Conservation (phyloP, 2,888 invertebrate genomes). For the Hermaeophaga mercurialis region DNA sequence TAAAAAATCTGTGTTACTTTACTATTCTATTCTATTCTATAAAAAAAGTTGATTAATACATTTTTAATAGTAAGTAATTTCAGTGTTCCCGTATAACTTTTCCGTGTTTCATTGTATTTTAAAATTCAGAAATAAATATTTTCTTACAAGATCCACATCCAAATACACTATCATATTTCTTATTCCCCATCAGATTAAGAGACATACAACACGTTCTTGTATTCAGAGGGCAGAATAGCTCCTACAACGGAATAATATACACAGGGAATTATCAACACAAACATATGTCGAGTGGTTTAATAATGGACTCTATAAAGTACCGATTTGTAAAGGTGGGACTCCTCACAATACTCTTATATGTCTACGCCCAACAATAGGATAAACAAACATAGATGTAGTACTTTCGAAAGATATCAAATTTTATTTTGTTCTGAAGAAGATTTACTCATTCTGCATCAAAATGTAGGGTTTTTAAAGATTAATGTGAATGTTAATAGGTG, state of each 20-base stretch:
- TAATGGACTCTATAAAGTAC: slow-evolving; percentile 35
- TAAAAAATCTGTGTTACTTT: too few species aligned
- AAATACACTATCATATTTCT: slow-evolving; percentile 2
- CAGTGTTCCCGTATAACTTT: too few species aligned
- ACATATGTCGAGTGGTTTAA: slow-evolving; percentile 37
- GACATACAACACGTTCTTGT: slow-evolving; percentile 34
- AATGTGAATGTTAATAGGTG: too few species aligned
- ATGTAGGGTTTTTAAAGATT: too few species aligned
- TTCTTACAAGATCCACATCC: too few species aligned
- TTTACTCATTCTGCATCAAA: too few species aligned
- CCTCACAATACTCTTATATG: slow-evolving; percentile 34
- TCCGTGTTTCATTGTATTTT: too few species aligned
- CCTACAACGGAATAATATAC: slow-evolving; percentile 30
- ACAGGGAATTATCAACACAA: slow-evolving; percentile 37
- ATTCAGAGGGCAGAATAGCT: slow-evolving; percentile 16
- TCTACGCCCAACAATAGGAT: slow-evolving; percentile 23
- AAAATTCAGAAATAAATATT: background rate
- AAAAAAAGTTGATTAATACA: too few species aligned
- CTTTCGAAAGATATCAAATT: too few species aligned
- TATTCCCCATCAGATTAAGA: slow-evolving; percentile 7
- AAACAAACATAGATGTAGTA: slow-evolving; percentile 1
- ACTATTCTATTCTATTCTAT: too few species aligned
- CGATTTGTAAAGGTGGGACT: slow-evolving; percentile 40
- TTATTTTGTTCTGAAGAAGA: too few species aligned
- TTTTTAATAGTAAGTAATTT: too few species aligned